Conservation (phyloP, 2,797 vertebrate species). For the Lacerta viridis region DNA sequence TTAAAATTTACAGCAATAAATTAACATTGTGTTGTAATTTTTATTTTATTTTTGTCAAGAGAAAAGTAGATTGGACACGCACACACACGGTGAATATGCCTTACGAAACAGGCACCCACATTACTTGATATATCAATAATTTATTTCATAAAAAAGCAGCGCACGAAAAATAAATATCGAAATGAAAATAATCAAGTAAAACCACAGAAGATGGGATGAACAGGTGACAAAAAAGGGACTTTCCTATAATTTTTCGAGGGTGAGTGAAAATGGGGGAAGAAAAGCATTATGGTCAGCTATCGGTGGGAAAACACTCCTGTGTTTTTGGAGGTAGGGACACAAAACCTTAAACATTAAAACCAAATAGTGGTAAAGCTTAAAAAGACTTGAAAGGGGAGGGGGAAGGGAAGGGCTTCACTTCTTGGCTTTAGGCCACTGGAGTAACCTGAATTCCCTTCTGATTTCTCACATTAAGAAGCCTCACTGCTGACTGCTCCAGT, state of each 20-base stretch:
- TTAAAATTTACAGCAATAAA: conserved; percentile 91
- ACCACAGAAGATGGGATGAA: conserved; percentile 75
- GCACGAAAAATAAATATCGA: conserved; percentile 97
- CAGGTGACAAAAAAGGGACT: conserved; percentile 57
- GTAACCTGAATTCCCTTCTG: neutral
- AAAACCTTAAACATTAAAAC: conserved; percentile 68
- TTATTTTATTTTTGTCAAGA: conserved; percentile 79
- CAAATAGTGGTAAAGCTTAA: conserved; percentile 72
- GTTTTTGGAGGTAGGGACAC: conserved; percentile 42
- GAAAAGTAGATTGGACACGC: conserved; percentile 71
- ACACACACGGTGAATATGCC: conserved; percentile 76
- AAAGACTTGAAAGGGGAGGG: conserved; percentile 34
- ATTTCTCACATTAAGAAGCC: neutral
- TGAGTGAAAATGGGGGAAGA: conserved; percentile 52
- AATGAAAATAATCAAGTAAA: conserved; percentile 81
- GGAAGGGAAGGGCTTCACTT: conserved; percentile 46
- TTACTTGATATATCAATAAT: conserved; percentile 92
- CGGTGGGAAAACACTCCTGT: conserved; percentile 61
- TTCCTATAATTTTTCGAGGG: conserved; percentile 41
- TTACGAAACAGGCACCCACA: conserved; percentile 85
- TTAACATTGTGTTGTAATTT: conserved; percentile 84
- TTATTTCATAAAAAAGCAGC: conserved; percentile 91
- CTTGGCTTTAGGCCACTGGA: conserved; percentile 31
- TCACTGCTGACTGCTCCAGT: neutral
- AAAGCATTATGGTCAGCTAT: conserved; percentile 60